These are phyloP conservation scores for Picus viridis DNA, from an alignment of 2,797 vertebrate species.

Conservation along the genomic window DNA sequence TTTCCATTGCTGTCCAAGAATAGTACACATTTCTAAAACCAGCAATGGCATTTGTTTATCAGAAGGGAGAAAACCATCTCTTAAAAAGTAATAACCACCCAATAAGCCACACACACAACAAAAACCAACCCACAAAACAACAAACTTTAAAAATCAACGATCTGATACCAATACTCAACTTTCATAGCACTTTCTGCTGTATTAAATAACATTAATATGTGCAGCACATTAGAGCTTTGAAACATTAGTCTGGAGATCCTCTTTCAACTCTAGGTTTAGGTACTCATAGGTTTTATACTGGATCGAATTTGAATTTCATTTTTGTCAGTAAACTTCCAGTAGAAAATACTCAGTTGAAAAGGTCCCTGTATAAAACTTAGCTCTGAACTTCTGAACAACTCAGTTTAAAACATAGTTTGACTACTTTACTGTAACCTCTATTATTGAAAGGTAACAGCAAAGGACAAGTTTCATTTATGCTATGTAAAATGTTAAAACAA, in stretches of 20 bases:
- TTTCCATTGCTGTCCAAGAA: background rate
- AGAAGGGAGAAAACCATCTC: background rate
- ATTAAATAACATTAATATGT: background rate
- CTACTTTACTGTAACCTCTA: background rate
- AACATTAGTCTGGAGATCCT: accelerated
- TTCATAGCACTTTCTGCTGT: background rate
- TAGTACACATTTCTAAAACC: background rate
- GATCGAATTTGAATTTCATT: background rate
- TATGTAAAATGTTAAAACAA: background rate
- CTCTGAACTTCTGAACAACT: background rate
- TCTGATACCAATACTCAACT: background rate
- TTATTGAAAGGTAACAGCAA: background rate
- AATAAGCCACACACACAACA: too few relatives aligned
- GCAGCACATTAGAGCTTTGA: background rate
- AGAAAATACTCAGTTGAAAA: background rate
- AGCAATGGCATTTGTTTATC: background rate
- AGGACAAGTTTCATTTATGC: background rate
- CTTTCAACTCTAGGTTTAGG: background rate
- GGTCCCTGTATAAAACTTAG: background rate
- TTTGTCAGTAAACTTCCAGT: background rate
- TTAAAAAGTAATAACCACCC: background rate
- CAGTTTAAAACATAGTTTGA: accelerated
- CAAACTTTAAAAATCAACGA: background rate
- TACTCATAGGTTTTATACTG: background rate
- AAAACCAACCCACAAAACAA: too few relatives aligned